These are phyloP conservation scores for Oryctes rhinoceros DNA, from an alignment of 1,140 invertebrate species.

Conservation along the genomic window DNA sequence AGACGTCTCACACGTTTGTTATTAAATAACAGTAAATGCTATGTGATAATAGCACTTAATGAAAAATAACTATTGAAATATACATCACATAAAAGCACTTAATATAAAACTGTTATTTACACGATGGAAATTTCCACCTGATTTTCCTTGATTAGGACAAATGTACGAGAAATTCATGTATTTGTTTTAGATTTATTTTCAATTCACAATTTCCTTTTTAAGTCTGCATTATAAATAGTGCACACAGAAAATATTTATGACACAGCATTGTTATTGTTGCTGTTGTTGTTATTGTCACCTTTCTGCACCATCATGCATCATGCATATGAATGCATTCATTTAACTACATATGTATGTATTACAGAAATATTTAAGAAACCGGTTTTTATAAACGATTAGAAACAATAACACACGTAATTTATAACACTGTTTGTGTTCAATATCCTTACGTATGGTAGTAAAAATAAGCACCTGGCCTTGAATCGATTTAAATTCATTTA, in stretches of 20 bases:
- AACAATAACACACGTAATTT: background rate
- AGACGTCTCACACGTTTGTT: no score
- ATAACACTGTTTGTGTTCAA: background rate
- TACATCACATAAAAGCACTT: no score
- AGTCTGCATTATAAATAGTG: no score
- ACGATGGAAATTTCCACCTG: no score
- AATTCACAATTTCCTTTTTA: no score
- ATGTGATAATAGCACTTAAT: no score
- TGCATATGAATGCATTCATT: background rate
- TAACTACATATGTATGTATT: background rate
- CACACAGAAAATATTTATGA: background rate
- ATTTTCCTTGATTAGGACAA: no score
- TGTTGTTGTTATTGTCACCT: background rate
- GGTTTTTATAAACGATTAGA: slow-evolving; percentile 19
- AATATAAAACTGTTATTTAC: no score
- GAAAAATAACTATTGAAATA: no score
- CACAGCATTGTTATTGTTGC: background rate
- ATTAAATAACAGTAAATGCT: no score
- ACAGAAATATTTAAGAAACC: slow-evolving; percentile 11
- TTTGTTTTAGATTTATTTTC: no score
- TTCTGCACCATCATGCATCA: slow-evolving; percentile 2
- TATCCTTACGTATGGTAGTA: background rate
- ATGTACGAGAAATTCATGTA: no score
- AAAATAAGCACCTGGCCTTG: slow-evolving; percentile 10
- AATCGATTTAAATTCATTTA: slow-evolving; percentile 17